Evolutionary conservation across 2,888 invertebrate species (phyloP).

Genomic region (Cinara cedri): DNA sequence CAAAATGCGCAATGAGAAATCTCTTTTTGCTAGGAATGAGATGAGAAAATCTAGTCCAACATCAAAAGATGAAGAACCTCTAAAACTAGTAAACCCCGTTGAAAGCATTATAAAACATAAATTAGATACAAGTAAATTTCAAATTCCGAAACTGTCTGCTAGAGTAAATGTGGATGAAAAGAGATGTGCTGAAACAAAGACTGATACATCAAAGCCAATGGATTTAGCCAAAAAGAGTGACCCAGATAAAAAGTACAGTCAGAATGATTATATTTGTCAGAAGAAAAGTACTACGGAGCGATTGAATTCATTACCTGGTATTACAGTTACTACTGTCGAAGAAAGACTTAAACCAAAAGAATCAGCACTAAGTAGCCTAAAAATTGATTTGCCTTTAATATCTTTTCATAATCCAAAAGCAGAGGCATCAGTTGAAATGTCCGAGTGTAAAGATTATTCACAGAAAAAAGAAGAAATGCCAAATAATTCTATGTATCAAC

Average conservation of each 20-base stretch:
- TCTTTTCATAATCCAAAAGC: constrained; percentile 58
- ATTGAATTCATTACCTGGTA: constrained; percentile 51
- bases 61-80: constrained; percentile 58
- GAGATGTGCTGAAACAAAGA: constrained; percentile 26
- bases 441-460: constrained; percentile 50
- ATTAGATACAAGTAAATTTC: constrained; percentile 78
- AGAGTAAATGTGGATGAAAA: constrained; percentile 60
- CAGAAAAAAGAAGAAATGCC: constrained; percentile 47
- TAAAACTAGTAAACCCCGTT: constrained; percentile 64
- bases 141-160: constrained; percentile 82
- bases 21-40: constrained; percentile 52
- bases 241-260: constrained; percentile 43
- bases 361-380: constrained; percentile 59
- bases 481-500: constrained; percentile 37
- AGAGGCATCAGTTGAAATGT: constrained; percentile 46
- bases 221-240: constrained; percentile 51
- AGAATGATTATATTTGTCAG: constrained; percentile 39
- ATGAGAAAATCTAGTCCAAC: constrained; percentile 60
- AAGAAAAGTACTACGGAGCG: constrained; percentile 51
- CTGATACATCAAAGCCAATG: constrained; percentile 41
- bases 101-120: constrained; percentile 72
- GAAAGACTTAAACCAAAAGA: constrained; percentile 57
- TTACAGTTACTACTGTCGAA: constrained; percentile 48
- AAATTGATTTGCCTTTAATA: constrained; percentile 60
- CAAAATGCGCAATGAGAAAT: constrained; percentile 58